Percentiles rank a stretch among this genome's conserved stretches.
Conservation (phyloP, 2,888 invertebrate species). For the Sthenelais limicola region DNA sequence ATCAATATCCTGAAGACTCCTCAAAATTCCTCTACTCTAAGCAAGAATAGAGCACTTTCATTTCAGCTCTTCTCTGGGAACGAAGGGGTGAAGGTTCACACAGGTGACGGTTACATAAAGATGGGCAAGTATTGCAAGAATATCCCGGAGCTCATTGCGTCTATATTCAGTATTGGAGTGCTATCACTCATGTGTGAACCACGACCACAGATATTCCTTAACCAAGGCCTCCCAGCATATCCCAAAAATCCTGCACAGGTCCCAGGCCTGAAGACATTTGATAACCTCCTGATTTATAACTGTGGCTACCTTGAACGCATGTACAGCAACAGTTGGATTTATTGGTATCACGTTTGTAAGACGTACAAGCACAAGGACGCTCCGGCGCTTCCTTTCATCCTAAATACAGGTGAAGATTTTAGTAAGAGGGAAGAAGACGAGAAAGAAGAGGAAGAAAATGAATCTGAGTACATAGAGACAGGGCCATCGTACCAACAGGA, state of each 20-base stretch:
- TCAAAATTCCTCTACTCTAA: no score
- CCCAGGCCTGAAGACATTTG: neutral
- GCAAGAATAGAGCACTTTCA: no score
- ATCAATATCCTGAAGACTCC: no score
- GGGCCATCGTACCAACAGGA: no score
- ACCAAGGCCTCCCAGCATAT: neutral
- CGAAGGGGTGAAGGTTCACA: neutral
- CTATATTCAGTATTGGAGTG: neutral
- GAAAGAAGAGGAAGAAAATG: neutral
- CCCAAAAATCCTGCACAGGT: neutral
- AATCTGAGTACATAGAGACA: neutral
- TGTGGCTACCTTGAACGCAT: slow-evolving; percentile 21
- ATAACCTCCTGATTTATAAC: no score
- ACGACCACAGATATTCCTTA: neutral
- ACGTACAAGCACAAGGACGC: neutral
- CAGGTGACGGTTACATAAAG: neutral
- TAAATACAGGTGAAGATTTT: neutral
- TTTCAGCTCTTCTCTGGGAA: neutral
- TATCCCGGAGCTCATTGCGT: neutral
- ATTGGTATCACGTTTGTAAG: slow-evolving; percentile 33
- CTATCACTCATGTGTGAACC: slow-evolving; percentile 5
- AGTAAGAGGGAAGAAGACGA: neutral
- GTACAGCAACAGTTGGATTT: slow-evolving; percentile 20
- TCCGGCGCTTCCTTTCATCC: neutral
- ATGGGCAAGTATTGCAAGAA: neutral